Evolutionary conservation across 2,113 vertebrate species (phyloP).

Genomic region (Hippocampus guttulatus): DNA sequence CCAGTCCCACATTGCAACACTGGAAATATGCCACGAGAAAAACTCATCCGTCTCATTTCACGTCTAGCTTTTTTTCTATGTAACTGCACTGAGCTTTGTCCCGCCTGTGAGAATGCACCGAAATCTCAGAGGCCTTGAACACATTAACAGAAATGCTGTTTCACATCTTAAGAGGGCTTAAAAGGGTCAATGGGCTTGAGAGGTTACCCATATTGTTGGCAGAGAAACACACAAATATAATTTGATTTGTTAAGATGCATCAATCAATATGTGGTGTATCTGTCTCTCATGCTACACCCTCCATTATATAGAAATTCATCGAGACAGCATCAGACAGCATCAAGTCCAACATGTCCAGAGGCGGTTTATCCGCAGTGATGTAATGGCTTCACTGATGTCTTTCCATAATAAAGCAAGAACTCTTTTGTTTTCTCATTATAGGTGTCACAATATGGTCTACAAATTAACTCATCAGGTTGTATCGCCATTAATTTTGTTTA

Average conservation of each 20-base stretch:
- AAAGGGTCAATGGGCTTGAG: conserved; percentile 10
- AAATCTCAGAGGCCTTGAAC: neutral
- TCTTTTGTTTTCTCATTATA: neutral
- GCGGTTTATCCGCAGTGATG: neutral
- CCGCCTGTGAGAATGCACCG: neutral
- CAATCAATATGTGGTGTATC: conserved; percentile 36
- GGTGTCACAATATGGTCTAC: neutral
- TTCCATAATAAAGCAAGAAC: neutral
- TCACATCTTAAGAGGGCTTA: neutral
- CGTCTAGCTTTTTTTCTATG: neutral
- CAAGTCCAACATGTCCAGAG: neutral
- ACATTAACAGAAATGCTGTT: conserved; percentile 1
- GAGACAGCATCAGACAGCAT: neutral
- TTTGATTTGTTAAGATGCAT: conserved; percentile 6
- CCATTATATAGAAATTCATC: conserved; percentile 11
- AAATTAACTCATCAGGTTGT: too few species aligned
- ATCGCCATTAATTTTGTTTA: conserved; percentile 36
- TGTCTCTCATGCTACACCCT: conserved; percentile 23
- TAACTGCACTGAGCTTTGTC: neutral
- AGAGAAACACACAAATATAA: conserved; percentile 22
- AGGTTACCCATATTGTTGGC: neutral
- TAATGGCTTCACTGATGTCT: neutral
- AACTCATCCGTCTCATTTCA: neutral
- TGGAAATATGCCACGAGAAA: too few species aligned
- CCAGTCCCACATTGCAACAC: too few species aligned